Evolutionary conservation across 2,888 invertebrate species (phyloP), one percentile per base, ranked within the genome.

Genomic region (Ferrisia virgata): DNA sequence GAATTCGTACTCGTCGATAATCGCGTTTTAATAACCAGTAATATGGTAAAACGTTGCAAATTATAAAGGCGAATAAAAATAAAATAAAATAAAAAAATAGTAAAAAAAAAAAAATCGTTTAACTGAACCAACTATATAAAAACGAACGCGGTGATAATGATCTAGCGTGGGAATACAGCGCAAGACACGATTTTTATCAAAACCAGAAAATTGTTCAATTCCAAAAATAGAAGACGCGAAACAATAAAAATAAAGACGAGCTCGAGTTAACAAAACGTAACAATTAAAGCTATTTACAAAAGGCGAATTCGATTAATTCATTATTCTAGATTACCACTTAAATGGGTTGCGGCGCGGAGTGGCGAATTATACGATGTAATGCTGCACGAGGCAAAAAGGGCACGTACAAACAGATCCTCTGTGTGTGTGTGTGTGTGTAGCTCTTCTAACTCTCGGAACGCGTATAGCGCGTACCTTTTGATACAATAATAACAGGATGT

Each of bases 401-500:
- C 47, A 64, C 58, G 28, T 47, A 47, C 47, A 47, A 47, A 47
- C 18, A 47, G 18, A 47, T 47, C 47, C 18, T 18, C 47, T 47
- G 3, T 18, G n/a, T n/a, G n/a, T n/a, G n/a, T n/a, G n/a, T n/a
- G n/a, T n/a, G n/a, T n/a, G n/a, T n/a, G 15, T 11, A 33, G 5
- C n/a, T 36, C 33, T 22, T 53, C 22, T 22, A 8, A 36, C 36
- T 36, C 8, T n/a, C 8, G 36, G 4, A 6, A 36, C 36, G n/a
- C 18, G 72, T n/a, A n/a, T n/a, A 33, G 13, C 33, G 72, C n/a
- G 31, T 72, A 33, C 6, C n/a, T 36, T 72, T 72, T 72, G 36
- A 72, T 72, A 33, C 72, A 33, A 72, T 72, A 72, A 72, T 72
- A 72, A 72, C 72, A 72, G 72, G 72, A 72, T 72, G 72, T 72